These are phyloP conservation scores for Sphecodes monilicornis DNA, from an alignment of 2,888 invertebrate species.

Conservation along the genomic window DNA sequence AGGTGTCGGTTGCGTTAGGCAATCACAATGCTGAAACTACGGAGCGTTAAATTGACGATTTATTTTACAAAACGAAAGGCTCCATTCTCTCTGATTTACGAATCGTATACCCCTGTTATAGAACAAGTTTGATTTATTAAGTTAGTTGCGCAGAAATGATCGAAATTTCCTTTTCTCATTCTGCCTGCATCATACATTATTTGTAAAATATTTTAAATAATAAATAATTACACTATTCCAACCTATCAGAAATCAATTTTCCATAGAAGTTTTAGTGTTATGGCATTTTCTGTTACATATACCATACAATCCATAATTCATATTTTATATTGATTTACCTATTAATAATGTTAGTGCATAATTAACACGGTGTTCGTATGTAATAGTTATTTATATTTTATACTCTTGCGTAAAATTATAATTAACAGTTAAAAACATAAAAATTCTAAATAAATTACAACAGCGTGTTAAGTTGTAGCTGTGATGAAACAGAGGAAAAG, in stretches of 20 bases:
- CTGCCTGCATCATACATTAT: neutral
- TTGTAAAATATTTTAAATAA: neutral
- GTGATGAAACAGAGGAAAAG: neutral
- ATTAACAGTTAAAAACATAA: neutral
- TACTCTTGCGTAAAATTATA: neutral
- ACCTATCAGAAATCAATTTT: no score
- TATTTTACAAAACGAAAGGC: conserved; percentile 33
- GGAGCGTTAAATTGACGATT: conserved; percentile 45
- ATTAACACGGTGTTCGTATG: neutral
- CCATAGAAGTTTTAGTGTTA: neutral
- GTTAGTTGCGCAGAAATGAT: neutral
- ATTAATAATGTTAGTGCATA: neutral
- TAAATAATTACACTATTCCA: no score
- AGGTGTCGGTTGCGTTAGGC: conserved; percentile 49
- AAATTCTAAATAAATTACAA: neutral
- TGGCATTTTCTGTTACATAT: no score
- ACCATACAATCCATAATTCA: neutral
- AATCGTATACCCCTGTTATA: conserved; percentile 5
- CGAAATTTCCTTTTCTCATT: neutral
- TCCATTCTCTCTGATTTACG: conserved; percentile 17
- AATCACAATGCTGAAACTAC: conserved; percentile 32
- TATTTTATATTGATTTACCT: neutral
- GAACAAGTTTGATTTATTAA: neutral
- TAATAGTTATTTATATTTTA: neutral
- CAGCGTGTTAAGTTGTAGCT: neutral